Evolutionary conservation across 2,797 vertebrate genomes (phyloP).

Genomic region (Chromis chromis): DNA sequence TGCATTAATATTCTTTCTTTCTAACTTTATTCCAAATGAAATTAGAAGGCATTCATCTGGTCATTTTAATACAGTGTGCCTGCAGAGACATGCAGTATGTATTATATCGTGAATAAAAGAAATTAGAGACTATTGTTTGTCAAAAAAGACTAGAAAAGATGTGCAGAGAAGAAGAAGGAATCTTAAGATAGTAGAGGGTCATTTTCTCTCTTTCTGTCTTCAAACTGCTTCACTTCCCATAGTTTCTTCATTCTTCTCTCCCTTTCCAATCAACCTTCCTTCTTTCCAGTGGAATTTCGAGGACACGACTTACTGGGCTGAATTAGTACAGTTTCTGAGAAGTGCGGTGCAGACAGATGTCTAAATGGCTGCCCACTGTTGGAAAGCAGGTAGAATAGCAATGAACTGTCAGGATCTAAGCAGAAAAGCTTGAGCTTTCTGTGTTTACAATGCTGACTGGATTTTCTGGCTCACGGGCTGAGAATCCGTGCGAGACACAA

Average conservation of each 20-base stretch:
- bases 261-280: background rate
- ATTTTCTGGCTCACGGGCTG: slow-evolving; percentile 46
- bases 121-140: background rate
- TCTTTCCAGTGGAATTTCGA: slow-evolving; percentile 12
- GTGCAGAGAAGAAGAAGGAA: slow-evolving; percentile 4
- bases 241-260: background rate
- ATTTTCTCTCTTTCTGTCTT: background rate
- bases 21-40: slow-evolving; percentile 8
- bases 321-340: slow-evolving; percentile 26
- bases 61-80: background rate
- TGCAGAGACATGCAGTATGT: background rate
- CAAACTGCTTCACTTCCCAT: background rate
- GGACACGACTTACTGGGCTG: slow-evolving; percentile 19
- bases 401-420: slow-evolving; percentile 27
- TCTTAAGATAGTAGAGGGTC: background rate
- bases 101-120: background rate
- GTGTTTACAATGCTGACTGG: slow-evolving; percentile 48
- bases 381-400: slow-evolving; percentile 51
- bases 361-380: slow-evolving; percentile 42
- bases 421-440: slow-evolving; percentile 22
- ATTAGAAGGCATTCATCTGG: background rate
- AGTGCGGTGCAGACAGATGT: slow-evolving; percentile 29
- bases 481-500: slow-evolving; percentile 57
- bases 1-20: background rate
- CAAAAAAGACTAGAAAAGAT: slow-evolving; percentile 17